phyloP scores from a whole-genome alignment of 2,888 invertebrate species.

The Apocheima hispidaria region DNA sequence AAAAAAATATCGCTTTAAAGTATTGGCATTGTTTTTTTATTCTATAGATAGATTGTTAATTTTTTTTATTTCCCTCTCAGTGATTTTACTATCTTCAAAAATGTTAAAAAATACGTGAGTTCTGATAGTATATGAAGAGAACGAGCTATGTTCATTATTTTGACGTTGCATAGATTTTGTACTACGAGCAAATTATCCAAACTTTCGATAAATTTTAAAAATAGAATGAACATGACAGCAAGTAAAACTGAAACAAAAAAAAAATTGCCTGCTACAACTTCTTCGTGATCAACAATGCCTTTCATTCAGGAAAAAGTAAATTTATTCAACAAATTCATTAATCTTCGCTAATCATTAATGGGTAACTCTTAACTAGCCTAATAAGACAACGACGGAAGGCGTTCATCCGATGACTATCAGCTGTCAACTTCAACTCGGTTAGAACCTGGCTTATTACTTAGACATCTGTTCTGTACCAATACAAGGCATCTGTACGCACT shows the following conservation, averaged over 20 bases:
- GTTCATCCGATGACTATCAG: conserved; percentile 41
- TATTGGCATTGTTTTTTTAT: too few relatives aligned
- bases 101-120: too few relatives aligned
- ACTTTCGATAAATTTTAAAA: too few relatives aligned
- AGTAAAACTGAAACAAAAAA: background rate
- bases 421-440: conserved; percentile 30
- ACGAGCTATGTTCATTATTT: too few relatives aligned
- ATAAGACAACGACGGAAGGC: conserved; percentile 39
- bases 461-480: conserved; percentile 25
- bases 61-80: too few relatives aligned
- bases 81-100: too few relatives aligned
- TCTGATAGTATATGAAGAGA: too few relatives aligned
- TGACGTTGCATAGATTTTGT: too few relatives aligned
- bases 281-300: background rate
- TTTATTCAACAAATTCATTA: conserved; percentile 7
- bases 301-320: conserved; percentile 25
- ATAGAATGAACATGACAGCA: too few relatives aligned
- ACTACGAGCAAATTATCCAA: too few relatives aligned
- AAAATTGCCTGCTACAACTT: background rate
- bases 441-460: background rate
- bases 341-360: conserved; percentile 27
- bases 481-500: background rate
- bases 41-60: too few relatives aligned
- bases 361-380: conserved; percentile 24
- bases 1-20: too few relatives aligned